Conservation (phyloP, 2,113 vertebrate genomes). For the Ceyx cyanopectus region DNA sequence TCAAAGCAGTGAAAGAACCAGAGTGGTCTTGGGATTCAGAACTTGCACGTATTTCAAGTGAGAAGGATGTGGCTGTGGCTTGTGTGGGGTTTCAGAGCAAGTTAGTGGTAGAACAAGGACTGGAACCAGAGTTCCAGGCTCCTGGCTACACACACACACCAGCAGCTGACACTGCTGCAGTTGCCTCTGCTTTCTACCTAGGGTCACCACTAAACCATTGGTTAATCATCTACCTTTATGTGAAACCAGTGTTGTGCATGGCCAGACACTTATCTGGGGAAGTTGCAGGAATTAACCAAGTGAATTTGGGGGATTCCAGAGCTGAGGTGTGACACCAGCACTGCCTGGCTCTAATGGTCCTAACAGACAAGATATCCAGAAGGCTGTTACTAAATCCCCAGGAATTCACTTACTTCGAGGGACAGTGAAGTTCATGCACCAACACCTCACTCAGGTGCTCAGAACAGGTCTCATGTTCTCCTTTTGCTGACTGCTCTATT, state of each 20-base stretch:
- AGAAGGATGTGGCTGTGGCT: not conserved
- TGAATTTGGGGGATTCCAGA: not conserved
- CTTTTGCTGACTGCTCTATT: not conserved
- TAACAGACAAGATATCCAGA: not conserved
- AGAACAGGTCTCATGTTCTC: not conserved
- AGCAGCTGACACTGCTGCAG: not conserved
- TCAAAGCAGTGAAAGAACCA: not conserved
- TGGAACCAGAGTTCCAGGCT: not conserved
- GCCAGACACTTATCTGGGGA: not conserved
- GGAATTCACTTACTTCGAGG: not conserved
- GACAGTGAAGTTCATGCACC: not conserved
- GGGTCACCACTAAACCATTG: not conserved
- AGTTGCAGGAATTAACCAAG: not conserved
- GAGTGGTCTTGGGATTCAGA: not conserved
- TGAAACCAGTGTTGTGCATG: not conserved
- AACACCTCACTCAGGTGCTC: not conserved
- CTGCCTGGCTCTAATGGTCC: not conserved
- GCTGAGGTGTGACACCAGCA: not conserved
- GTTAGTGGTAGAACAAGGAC: not conserved
- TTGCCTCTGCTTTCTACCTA: not conserved
- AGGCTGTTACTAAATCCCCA: not conserved
- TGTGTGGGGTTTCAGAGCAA: not conserved
- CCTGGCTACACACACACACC: not conserved
- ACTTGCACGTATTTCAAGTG: not conserved
- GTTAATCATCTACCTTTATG: slow-evolving; percentile 29